Base-by-base conservation (phyloP, 2,797 vertebrate genomes). In the Carapus acus region DNA sequence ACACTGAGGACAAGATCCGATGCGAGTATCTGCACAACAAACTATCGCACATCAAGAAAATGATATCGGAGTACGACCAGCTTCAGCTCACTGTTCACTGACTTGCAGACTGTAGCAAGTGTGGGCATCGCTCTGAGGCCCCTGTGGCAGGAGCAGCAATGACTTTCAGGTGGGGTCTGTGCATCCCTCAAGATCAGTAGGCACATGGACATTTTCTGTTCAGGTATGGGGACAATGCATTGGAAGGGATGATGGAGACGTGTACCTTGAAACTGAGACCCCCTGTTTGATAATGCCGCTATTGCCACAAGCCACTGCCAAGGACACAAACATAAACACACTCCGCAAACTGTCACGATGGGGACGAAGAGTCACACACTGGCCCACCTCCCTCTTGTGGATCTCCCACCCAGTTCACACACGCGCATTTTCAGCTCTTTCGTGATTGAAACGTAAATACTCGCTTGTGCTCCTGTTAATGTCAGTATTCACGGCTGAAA, bases 1-100 rank as follows among this genome's bases (percentile, higher is more conserved):
- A 94, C 86, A 86, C 85, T 82, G 85, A 91, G 72, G 93, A 97
- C 80, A 94, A 92, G 80, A 85, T 83, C 41, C 91, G 91, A 77
- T 97, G 94, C 20, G 93, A 96, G 82, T 93, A 93, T 77, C 90
- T 97, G 8, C 94, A 97, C 88, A 92, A 91, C 83, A 97, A 97
- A 80, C 90, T 97, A 83, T 91, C 94, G 8, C 92, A 96, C 74
- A 94, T 97, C 69, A 96, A 97, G 87, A 88, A 88, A 83, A 89
- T 93, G 67, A 96, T 97, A 62, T 91, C 91, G 0, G 88, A 91
- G 50, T 96, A 92, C 0, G 94, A 97, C 86, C 92, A 90, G 59
- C 85, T 85, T 43, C 93, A 91, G 71, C 84, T 92, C 19, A 69
- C 21, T 1, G 83, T 55, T 46, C 78, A 63, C 42, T 74, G 33